Conservation (phyloP, 2,888 invertebrate genomes). For the Caenorhabditis angaria region DNA sequence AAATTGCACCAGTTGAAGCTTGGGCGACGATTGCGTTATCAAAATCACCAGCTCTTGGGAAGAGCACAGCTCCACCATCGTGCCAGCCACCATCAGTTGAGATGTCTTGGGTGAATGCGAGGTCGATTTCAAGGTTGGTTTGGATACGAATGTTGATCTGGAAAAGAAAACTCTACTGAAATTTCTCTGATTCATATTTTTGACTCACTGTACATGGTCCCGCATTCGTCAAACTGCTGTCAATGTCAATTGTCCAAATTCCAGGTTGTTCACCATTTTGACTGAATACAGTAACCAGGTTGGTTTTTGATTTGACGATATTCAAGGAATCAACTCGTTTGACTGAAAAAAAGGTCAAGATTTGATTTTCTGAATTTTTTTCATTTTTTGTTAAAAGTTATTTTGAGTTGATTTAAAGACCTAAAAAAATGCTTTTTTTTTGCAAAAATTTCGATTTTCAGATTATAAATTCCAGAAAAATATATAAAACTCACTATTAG, state of each 20-base stretch:
- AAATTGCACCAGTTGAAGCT: slow-evolving; percentile 22
- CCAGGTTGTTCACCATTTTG: slow-evolving; percentile 41
- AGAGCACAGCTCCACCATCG: slow-evolving; percentile 43
- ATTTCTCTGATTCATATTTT: background rate
- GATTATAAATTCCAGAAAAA: background rate
- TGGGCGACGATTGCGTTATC: slow-evolving; percentile 49
- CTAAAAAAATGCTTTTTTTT: too few relatives aligned
- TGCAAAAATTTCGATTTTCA: background rate
- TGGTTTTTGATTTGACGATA: slow-evolving; percentile 45
- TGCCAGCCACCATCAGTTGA: slow-evolving; percentile 43
- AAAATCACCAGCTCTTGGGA: slow-evolving; percentile 42
- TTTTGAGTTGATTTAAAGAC: too few relatives aligned
- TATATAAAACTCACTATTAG: slow-evolving; percentile 13
- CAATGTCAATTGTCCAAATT: slow-evolving; percentile 47
- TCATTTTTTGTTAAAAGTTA: background rate
- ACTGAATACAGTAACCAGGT: slow-evolving; percentile 37
- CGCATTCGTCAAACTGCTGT: slow-evolving; percentile 22
- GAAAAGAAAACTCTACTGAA: slow-evolving; percentile 4
- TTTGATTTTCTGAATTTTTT: background rate
- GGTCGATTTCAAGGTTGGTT: slow-evolving; percentile 37
- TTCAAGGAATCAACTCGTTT: slow-evolving; percentile 25
- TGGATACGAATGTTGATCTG: slow-evolving; percentile 42
- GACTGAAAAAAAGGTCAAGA: slow-evolving; percentile 15
- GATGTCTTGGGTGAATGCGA: slow-evolving; percentile 54
- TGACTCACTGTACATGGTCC: slow-evolving; percentile 44